Percentiles rank a stretch among this genome's conserved stretches.
Conservation (phyloP, 2,888 invertebrate genomes). For the Meta bourneti region DNA sequence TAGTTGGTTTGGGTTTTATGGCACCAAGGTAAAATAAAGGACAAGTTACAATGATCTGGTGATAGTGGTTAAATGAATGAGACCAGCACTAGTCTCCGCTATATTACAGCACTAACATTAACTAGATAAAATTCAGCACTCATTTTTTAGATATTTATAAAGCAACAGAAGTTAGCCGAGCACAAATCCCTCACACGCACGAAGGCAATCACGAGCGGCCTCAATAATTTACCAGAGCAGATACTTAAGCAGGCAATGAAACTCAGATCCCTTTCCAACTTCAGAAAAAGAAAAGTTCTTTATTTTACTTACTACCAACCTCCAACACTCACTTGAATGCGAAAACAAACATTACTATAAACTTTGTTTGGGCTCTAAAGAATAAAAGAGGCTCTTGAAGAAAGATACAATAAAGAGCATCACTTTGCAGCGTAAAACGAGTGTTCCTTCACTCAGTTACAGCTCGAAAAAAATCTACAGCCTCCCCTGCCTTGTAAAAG, state of each 20-base stretch:
- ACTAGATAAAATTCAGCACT: no score
- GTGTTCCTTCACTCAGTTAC: background rate
- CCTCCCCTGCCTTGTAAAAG: background rate
- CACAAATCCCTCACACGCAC: no score
- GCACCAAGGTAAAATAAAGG: no score
- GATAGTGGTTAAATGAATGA: no score
- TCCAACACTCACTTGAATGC: background rate
- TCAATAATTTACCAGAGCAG: background rate
- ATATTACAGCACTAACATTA: no score
- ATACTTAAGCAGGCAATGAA: background rate
- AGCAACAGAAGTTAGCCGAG: no score
- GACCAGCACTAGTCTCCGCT: no score
- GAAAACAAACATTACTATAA: background rate
- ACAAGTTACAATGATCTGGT: no score
- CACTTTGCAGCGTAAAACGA: background rate
- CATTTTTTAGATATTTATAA: no score
- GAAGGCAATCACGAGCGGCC: no score
- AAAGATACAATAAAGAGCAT: background rate
- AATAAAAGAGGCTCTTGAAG: background rate
- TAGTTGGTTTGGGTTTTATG: no score
- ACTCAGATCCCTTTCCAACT: background rate
- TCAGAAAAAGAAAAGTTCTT: background rate
- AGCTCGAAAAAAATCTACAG: background rate
- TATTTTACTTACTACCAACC: background rate
- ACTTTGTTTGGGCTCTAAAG: background rate